Evolutionary conservation across 35 echinoderm and acorn worm species (phyloP).

Genomic region (Eucidaris tribuloides): DNA sequence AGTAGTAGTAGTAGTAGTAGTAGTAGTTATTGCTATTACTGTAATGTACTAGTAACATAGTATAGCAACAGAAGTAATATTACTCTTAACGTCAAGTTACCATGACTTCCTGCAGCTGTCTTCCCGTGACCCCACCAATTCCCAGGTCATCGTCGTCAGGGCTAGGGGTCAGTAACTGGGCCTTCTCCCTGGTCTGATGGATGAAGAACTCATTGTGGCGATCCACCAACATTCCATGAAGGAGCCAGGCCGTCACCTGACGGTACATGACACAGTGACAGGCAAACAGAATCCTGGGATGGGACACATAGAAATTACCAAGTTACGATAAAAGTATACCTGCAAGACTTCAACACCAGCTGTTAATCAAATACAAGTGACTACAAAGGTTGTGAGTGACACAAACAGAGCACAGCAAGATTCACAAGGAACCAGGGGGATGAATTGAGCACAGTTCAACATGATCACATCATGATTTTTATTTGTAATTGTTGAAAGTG

Average conservation of each 20-base stretch:
- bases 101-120: conserved; percentile 75
- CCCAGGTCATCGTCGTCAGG: conserved; percentile 74
- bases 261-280: conserved; percentile 89
- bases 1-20: too few species aligned
- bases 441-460: too few species aligned
- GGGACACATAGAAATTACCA: not conserved
- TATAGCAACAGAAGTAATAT: too few species aligned
- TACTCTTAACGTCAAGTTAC: too few species aligned
- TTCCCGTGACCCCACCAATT: conserved; percentile 76
- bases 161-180: conserved; percentile 3
- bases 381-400: too few species aligned
- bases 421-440: too few species aligned
- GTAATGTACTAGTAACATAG: too few species aligned
- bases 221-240: conserved; percentile 86
- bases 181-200: conserved; percentile 53
- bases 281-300: conserved; percentile 64
- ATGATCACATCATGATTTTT: too few species aligned
- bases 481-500: too few species aligned
- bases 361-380: not conserved
- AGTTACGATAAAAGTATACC: not conserved
- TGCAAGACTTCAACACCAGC: not conserved
- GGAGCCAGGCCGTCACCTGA: conserved; percentile 83
- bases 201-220: conserved; percentile 87
- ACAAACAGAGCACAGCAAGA: too few species aligned
- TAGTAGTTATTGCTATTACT: too few species aligned